These are phyloP conservation scores for Belgica antarctica DNA, from an alignment of 2,888 invertebrate species.

Conservation along the genomic window DNA sequence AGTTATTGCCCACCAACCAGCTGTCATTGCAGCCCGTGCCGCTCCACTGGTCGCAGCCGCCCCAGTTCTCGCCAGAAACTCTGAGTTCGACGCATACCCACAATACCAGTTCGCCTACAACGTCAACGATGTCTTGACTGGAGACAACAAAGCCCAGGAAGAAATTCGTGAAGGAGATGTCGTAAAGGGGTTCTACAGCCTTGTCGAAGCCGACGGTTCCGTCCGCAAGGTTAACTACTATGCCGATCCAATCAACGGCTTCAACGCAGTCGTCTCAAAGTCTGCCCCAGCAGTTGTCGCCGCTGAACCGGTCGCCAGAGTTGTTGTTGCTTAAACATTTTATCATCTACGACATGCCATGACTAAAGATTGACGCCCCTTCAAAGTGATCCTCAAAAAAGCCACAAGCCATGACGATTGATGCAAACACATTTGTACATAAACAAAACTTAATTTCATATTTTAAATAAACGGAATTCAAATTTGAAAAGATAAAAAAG, in stretches of 20 bases:
- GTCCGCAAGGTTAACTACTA: slow-evolving; percentile 57
- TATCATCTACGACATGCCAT: too few relatives aligned
- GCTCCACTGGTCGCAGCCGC: slow-evolving; percentile 53
- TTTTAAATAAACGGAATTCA: slow-evolving; percentile 5
- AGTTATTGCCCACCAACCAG: slow-evolving; percentile 46
- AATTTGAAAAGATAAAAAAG: background rate
- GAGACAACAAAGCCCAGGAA: slow-evolving; percentile 57
- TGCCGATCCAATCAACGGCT: slow-evolving; percentile 56
- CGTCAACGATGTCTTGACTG: slow-evolving; percentile 56
- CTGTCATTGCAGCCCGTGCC: slow-evolving; percentile 50
- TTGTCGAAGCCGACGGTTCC: slow-evolving; percentile 57
- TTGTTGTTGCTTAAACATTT: slow-evolving; percentile 32
- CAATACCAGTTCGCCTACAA: slow-evolving; percentile 57
- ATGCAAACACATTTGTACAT: slow-evolving; percentile 6
- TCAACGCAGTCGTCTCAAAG: slow-evolving; percentile 49
- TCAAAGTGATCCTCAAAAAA: background rate
- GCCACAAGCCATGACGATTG: slow-evolving; percentile 5
- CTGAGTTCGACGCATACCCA: slow-evolving; percentile 55
- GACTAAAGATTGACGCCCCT: background rate
- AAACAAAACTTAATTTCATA: background rate
- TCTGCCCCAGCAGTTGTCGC: slow-evolving; percentile 11
- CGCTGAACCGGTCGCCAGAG: slow-evolving; percentile 13
- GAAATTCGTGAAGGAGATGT: slow-evolving; percentile 57
- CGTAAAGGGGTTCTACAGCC: slow-evolving; percentile 57
- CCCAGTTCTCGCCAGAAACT: slow-evolving; percentile 50